Base-by-base conservation (phyloP, 2,113 vertebrate genomes). In the Polypterus senegalus region DNA sequence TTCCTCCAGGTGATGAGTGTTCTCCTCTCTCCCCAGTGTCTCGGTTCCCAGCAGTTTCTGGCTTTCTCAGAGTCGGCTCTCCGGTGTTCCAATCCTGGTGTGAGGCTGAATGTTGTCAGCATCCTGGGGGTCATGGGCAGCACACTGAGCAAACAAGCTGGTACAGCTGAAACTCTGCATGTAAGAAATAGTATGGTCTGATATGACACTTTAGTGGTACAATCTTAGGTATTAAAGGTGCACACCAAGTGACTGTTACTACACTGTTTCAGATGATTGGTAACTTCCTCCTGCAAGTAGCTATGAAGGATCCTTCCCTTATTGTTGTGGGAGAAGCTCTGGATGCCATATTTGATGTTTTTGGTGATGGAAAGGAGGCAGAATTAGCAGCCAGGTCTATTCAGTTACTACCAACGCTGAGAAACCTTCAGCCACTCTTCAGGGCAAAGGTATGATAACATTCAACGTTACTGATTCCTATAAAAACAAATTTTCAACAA, bases 71-170 rank as follows among this genome's bases (percentile, higher is more conserved):
- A 90, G 70, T 86, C 85, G 6, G 86, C 88, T 46, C 74, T 89
- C 57, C 80, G 71, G 48, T 95, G 88, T 59, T 82, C 82, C 47
- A 86, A 88, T 7, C 60, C 82, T 47, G 86, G 89, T 3, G 86
- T 94, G 43, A 80, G 91, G 73, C 90, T 97, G 67, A 99, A 97
- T 0, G 79, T 88, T 0, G 88, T 97, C 47, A 90, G 93, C 74
- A 94, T 99, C 67, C 80, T 96, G 64, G 96, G 96, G 59, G 93
- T 97, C 75, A 92, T 89, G 9, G 96, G 96, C 71, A 93, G 92
- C 2, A 88, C 91, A 5, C 76, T 99, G 46, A 91, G 93, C 65
- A 94, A 88, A 80, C 84, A 86, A 66, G 78, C 81, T 61, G 83
- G 85, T 61, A 84, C 88, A 1, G 81, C 85, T 5, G 87, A 87